Evolutionary conservation across 2,888 invertebrate genomes (phyloP), one percentile per base, ranked within the genome.

Genomic region (Pandemis corylana): DNA sequence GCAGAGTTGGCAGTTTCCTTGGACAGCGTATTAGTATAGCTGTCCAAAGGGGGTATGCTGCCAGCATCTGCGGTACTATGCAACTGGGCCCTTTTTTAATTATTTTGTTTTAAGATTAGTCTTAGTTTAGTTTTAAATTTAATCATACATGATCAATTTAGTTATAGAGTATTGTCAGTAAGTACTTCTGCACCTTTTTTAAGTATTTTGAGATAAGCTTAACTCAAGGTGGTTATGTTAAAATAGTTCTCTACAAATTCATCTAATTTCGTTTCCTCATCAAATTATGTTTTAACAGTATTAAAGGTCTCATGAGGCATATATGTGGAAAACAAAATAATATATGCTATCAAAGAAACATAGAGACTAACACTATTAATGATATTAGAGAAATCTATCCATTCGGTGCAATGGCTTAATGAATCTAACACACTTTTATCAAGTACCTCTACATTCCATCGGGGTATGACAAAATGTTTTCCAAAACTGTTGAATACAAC

Each of bases 341-440:
- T 20, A 76, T 87, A 88, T 12, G 78, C 72, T 71, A 80, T 46
- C 42, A 80, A n/a, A 51, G 80, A 71, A n/a, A 81, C n/a, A 42
- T 74, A 49, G 5, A 73, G 75, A 64, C 13, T 63, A 6, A 82
- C 56, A 76, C 78, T 79, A 66, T 87, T 87, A 0, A 85, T 12
- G 36, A 85, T 77, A 75, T 83, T 84, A 0, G 82, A 80, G 41
- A 88, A 86, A 75, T 84, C 80, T 0, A 75, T 79, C 86, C 88
- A 88, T 64, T 79, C 78, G 61, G 80, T 76, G 10, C 46, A 70
- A 56, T 74, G 75, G n/a, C 66, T 77, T 65, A 72, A 46, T 64
- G 72, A 44, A 10, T 78, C 68, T 28, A 67, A 69, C n/a, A 68
- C 67, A 68, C 20, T 15, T 28, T 72, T 68, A 28, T 67, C 10